These are phyloP conservation scores for Pterobdella sp. DNA, from an alignment of 2,888 invertebrate genomes.

Conservation along the genomic window DNA sequence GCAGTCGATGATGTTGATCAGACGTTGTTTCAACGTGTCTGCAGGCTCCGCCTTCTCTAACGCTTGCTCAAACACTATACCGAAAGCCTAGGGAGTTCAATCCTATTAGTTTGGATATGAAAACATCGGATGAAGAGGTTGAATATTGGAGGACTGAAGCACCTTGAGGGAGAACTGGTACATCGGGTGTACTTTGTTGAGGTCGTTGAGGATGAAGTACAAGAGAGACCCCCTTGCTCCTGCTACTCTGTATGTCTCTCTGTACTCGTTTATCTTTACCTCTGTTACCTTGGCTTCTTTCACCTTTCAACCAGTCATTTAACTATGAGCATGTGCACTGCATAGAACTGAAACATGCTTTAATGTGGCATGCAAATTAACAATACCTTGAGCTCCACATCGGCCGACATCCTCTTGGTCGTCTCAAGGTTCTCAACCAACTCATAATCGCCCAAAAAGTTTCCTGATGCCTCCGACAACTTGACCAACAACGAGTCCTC, in stretches of 20 bases:
- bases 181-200: conserved; percentile 90
- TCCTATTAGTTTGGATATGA: neutral
- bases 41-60: conserved; percentile 78
- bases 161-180: conserved; percentile 94
- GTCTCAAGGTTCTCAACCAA: conserved; percentile 91
- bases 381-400: conserved; percentile 65
- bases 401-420: conserved; percentile 87
- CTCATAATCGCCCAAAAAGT: conserved; percentile 86
- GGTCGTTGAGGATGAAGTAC: conserved; percentile 88
- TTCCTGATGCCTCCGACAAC: conserved; percentile 82
- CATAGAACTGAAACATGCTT: neutral
- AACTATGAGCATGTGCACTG: neutral
- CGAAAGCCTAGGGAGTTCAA: conserved; percentile 69
- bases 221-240: conserved; percentile 84
- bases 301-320: conserved; percentile 55
- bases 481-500: conserved; percentile 86
- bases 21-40: conserved; percentile 68
- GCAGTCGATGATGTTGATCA: conserved; percentile 81
- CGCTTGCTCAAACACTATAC: conserved; percentile 90
- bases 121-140: neutral
- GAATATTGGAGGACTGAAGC: conserved; percentile 10
- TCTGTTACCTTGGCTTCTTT: conserved; percentile 86
- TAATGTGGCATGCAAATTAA: neutral
- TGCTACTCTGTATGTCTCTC: conserved; percentile 83
- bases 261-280: conserved; percentile 79